These are phyloP conservation scores for Machimus atricapillus DNA, from an alignment of 2,888 invertebrate genomes.

Conservation along the genomic window DNA sequence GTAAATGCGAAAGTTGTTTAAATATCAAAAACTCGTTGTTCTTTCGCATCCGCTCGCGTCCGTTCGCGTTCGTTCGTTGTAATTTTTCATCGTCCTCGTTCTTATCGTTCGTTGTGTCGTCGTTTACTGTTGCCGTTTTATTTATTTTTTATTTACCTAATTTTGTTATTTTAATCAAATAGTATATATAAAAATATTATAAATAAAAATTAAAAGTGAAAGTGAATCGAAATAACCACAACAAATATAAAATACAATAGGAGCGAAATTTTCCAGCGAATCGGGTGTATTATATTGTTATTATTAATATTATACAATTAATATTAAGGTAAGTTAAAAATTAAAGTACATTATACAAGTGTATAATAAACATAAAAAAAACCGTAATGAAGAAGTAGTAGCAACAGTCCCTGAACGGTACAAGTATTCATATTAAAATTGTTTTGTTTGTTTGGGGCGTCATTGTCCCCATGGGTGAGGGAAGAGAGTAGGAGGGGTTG, in stretches of 20 bases:
- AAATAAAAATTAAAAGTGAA: not conserved
- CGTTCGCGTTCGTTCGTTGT: not conserved
- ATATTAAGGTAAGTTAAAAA: not conserved
- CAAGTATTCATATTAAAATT: not conserved
- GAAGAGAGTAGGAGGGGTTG: too few species aligned
- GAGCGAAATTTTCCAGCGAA: not conserved
- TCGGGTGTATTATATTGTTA: conserved; percentile 9
- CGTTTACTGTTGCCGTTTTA: not conserved
- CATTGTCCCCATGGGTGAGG: too few species aligned
- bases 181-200: not conserved
- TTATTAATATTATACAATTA: conserved; percentile 9
- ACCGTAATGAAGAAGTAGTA: not conserved
- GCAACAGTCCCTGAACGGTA: not conserved
- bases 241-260: not conserved
- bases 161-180: not conserved
- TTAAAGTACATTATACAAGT: too few species aligned
- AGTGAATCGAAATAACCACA: not conserved
- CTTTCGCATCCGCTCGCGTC: too few species aligned
- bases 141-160: not conserved
- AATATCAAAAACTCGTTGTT: not conserved
- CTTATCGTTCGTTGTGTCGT: not conserved
- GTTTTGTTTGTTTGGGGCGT: not conserved
- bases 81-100: not conserved
- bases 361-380: not conserved
- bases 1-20: too few species aligned